Percentiles rank a stretch among this genome's conserved stretches.
phyloP scores from a whole-genome alignment of 2,888 invertebrate genomes.

The Nasonia oneida region DNA sequence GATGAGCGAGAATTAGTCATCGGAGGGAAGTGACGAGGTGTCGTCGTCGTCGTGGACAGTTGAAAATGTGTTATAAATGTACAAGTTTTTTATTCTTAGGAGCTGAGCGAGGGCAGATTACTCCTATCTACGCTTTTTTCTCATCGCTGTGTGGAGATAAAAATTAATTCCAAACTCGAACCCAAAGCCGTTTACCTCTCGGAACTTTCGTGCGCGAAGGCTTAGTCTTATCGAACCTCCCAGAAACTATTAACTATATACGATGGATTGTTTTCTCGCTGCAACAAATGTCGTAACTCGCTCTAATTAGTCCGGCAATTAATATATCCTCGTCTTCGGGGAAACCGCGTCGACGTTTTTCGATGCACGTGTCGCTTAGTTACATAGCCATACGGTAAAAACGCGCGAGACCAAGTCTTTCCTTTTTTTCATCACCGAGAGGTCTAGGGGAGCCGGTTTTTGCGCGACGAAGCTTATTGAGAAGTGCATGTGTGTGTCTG shows the following conservation, averaged over 20 bases:
- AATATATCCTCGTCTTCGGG: neutral
- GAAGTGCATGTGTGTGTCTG: slow-evolving; percentile 46
- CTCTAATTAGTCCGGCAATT: slow-evolving; percentile 2
- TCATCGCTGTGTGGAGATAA: neutral
- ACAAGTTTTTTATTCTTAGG: neutral
- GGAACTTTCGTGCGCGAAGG: neutral
- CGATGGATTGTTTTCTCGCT: neutral
- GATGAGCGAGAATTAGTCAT: slow-evolving; percentile 41
- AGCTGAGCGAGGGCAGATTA: neutral
- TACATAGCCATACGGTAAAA: slow-evolving; percentile 21
- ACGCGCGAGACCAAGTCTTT: slow-evolving; percentile 1
- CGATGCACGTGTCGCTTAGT: slow-evolving; percentile 21
- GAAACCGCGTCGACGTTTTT: slow-evolving; percentile 24
- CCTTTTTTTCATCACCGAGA: slow-evolving; percentile 18
- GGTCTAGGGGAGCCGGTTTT: slow-evolving; percentile 41
- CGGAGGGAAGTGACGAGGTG: slow-evolving; percentile 16
- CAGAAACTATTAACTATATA: neutral
- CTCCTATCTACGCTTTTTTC: neutral
- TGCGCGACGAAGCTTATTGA: slow-evolving; percentile 26
- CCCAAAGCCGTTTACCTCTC: neutral
- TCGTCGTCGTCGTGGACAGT: neutral
- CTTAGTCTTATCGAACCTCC: neutral
- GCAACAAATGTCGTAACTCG: neutral
- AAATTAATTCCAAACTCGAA: slow-evolving; percentile 28
- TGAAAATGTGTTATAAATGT: neutral